Percentiles rank a stretch among this genome's conserved stretches.
Evolutionary conservation across 1,140 invertebrate species (phyloP).

Genomic region (Stenopsyche tienmushanensis): DNA sequence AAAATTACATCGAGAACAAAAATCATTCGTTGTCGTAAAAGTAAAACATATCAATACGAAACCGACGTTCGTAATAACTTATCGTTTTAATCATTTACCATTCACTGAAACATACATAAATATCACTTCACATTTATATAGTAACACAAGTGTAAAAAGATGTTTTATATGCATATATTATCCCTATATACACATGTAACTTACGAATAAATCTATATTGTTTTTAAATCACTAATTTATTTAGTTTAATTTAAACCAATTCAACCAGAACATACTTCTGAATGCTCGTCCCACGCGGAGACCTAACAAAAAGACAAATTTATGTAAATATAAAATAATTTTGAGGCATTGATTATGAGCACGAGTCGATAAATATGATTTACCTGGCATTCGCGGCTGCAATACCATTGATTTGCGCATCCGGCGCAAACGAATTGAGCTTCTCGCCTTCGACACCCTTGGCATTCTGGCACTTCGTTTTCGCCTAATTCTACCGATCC

Average conservation of each 20-base stretch:
- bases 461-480: slow-evolving; percentile 68
- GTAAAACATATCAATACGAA: too few relatives aligned
- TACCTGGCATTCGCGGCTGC: slow-evolving; percentile 85
- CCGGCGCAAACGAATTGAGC: slow-evolving; percentile 85
- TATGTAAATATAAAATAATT: background rate
- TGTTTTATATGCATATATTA: too few relatives aligned
- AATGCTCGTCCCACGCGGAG: slow-evolving; percentile 80
- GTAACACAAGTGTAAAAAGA: too few relatives aligned
- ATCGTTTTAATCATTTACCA: too few relatives aligned
- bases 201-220: too few relatives aligned
- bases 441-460: slow-evolving; percentile 74
- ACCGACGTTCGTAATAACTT: too few relatives aligned
- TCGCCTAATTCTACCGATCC: slow-evolving; percentile 45
- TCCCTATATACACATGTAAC: too few relatives aligned
- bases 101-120: too few relatives aligned
- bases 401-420: slow-evolving; percentile 88
- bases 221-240: too few relatives aligned
- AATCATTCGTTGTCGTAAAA: too few relatives aligned
- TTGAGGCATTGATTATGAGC: background rate
- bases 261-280: slow-evolving; percentile 77
- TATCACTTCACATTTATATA: too few relatives aligned
- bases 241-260: background rate
- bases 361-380: slow-evolving; percentile 8
- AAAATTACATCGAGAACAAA: too few relatives aligned
- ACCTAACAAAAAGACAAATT: slow-evolving; percentile 58